A percentile compares a stretch with the other conserved stretches of the same genome.
phyloP scores from a whole-genome alignment of 1,140 invertebrate genomes.

The Fopius arisanus region DNA sequence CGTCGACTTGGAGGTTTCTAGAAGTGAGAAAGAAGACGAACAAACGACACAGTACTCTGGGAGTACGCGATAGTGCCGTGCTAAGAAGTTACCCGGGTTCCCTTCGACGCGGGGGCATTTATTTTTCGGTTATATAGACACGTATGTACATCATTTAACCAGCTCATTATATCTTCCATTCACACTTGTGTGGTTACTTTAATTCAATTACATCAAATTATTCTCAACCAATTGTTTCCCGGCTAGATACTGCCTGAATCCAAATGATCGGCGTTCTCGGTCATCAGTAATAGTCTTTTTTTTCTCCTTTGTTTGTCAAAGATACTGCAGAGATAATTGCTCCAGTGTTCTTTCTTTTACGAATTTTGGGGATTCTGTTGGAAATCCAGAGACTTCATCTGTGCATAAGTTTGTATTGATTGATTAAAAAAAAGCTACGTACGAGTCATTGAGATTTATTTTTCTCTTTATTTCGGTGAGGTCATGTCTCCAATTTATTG shows the following conservation, averaged over 20 bases:
- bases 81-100: neutral
- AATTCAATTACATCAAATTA: neutral
- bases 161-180: neutral
- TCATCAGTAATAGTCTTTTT: neutral
- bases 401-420: neutral
- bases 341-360: too few relatives aligned
- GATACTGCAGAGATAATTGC: neutral
- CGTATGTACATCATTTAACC: neutral
- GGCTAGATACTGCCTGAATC: neutral
- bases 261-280: neutral
- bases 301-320: neutral
- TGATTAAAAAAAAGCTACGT: neutral
- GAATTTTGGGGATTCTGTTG: too few relatives aligned
- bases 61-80: neutral
- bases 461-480: neutral
- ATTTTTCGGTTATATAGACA: neutral
- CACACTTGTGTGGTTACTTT: neutral
- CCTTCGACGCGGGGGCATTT: neutral
- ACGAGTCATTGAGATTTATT: neutral
- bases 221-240: neutral
- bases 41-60: neutral
- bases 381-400: neutral
- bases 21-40: conserved; percentile 9
- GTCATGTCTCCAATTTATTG: neutral
- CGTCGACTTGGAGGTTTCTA: conserved; percentile 22